Conservation (phyloP, 2,113 vertebrate species). For the Channa maculata region DNA sequence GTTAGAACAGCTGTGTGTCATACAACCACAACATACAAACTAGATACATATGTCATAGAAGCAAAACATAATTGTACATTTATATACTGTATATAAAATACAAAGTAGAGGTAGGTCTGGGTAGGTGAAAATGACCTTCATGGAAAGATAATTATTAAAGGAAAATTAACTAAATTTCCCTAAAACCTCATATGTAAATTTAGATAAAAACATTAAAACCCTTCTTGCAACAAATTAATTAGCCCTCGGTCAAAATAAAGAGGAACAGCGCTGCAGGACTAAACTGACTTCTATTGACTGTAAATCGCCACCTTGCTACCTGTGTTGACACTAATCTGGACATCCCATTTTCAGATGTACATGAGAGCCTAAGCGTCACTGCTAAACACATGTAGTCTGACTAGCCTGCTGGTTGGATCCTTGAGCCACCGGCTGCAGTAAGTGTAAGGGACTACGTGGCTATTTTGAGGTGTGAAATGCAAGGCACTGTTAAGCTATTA, state of each 20-base stretch:
- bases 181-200: neutral
- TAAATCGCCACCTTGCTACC: slow-evolving; percentile 15
- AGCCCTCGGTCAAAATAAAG: slow-evolving; percentile 30
- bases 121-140: neutral
- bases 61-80: too few species aligned
- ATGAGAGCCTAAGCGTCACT: slow-evolving; percentile 7
- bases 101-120: neutral
- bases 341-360: slow-evolving; percentile 35
- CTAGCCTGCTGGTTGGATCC: slow-evolving; percentile 9
- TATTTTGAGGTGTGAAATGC: slow-evolving; percentile 74
- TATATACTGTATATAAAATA: neutral
- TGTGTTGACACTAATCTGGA: slow-evolving; percentile 8
- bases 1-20: too few species aligned
- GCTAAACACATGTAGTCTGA: slow-evolving; percentile 9
- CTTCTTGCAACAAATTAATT: slow-evolving; percentile 7
- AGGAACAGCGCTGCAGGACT: neutral
- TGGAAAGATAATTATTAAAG: neutral
- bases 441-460: slow-evolving; percentile 22
- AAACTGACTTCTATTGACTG: slow-evolving; percentile 30
- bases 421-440: slow-evolving; percentile 27
- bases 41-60: too few species aligned
- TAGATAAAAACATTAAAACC: neutral
- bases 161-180: neutral
- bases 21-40: too few species aligned
- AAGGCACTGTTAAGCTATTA: slow-evolving; percentile 76